Conservation (phyloP, 2,888 invertebrate species). For the Colletes collaris region DNA sequence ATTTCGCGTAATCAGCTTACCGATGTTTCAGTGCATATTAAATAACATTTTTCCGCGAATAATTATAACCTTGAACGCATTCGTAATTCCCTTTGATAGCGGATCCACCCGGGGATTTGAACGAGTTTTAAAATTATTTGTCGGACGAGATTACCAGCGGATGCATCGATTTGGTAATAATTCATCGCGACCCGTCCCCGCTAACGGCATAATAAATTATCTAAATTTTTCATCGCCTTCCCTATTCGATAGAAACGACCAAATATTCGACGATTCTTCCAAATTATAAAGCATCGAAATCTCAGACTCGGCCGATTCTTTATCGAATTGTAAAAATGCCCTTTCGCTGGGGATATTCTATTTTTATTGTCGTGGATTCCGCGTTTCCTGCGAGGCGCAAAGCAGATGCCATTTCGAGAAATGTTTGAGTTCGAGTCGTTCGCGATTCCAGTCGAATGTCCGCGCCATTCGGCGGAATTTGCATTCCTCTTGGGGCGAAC, state of each 20-base stretch:
- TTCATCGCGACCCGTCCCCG: no score
- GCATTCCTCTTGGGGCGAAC: conserved; percentile 30
- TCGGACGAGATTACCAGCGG: background rate
- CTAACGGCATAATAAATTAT: background rate
- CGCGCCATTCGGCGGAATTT: conserved; percentile 36
- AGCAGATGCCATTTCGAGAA: conserved; percentile 13
- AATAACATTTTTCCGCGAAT: background rate
- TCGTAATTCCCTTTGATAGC: background rate
- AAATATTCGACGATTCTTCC: background rate
- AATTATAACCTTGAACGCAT: background rate
- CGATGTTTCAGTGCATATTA: background rate
- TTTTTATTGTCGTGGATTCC: background rate
- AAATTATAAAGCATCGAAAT: background rate
- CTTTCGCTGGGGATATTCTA: background rate
- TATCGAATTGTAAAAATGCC: conserved; percentile 5
- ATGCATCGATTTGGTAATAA: background rate
- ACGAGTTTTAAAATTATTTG: background rate
- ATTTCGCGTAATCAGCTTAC: conserved; percentile 6
- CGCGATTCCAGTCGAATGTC: conserved; percentile 16
- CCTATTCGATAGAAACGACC: no score
- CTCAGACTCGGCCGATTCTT: no score
- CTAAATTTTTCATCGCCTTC: background rate
- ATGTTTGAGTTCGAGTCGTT: conserved; percentile 27
- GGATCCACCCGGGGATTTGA: background rate
- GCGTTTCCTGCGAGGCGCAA: background rate